Conservation (phyloP, 2,113 vertebrate genomes). For the Elephantulus edwardii region DNA sequence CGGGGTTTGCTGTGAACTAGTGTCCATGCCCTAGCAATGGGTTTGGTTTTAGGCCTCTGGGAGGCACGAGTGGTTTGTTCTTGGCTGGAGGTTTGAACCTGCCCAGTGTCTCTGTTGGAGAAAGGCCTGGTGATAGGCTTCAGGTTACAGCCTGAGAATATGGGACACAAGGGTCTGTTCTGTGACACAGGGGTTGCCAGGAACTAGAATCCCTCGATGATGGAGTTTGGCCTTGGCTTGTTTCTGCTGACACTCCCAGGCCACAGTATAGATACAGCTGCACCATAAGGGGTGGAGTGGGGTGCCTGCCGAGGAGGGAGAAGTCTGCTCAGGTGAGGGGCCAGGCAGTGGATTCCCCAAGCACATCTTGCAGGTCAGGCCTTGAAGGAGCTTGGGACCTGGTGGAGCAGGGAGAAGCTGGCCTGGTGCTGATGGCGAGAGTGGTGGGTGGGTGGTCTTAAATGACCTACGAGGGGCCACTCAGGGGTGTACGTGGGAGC, state of each 20-base stretch:
- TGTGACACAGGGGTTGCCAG: neutral
- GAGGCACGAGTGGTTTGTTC: neutral
- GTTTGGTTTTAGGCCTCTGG: neutral
- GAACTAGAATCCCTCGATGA: neutral
- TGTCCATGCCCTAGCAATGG: neutral
- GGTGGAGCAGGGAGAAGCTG: neutral
- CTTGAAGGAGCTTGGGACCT: neutral
- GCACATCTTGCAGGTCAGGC: neutral
- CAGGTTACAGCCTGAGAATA: too few relatives aligned
- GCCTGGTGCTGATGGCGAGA: neutral
- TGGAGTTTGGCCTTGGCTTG: neutral
- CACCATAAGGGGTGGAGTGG: neutral
- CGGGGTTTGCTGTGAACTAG: neutral
- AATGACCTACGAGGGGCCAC: neutral
- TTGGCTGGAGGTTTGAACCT: neutral
- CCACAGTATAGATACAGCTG: neutral
- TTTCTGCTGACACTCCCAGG: neutral
- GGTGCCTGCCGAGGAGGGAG: neutral
- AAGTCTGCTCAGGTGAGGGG: neutral
- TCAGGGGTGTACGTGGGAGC: neutral
- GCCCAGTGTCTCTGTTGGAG: neutral
- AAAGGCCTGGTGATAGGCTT: neutral
- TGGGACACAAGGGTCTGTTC: neutral
- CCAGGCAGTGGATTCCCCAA: slow-evolving; percentile 2
- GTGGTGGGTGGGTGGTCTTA: neutral